phyloP scores from a whole-genome alignment of 2,888 invertebrate genomes.

The Diarsia rubi region DNA sequence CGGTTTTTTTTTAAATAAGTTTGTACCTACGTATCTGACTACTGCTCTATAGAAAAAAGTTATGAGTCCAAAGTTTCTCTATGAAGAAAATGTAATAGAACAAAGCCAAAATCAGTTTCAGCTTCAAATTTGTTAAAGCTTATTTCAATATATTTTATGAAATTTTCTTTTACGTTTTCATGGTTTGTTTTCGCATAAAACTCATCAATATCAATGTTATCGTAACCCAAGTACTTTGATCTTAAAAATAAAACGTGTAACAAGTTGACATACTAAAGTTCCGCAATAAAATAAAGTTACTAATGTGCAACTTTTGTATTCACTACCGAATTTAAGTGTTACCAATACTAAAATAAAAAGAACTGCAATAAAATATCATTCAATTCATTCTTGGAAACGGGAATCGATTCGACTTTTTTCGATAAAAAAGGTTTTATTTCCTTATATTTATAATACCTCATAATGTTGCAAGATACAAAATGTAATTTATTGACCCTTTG shows the following conservation, averaged over 20 bases:
- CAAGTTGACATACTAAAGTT: conserved; percentile 40
- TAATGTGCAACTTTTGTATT: conserved; percentile 42
- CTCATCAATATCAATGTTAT: conserved; percentile 15
- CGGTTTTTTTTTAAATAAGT: neutral
- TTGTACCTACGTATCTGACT: neutral
- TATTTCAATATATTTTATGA: neutral
- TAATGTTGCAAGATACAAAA: conserved; percentile 40
- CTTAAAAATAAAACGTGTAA: conserved; percentile 40
- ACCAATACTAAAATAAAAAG: conserved; percentile 44
- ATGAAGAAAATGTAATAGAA: neutral
- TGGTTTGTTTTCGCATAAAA: conserved; percentile 22
- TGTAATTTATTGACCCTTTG: conserved; percentile 49
- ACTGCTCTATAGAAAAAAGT: neutral
- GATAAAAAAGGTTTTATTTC: conserved; percentile 46
- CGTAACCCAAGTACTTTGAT: conserved; percentile 10
- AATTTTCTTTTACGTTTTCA: neutral
- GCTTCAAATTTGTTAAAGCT: neutral
- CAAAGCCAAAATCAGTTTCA: neutral
- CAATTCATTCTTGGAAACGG: conserved; percentile 47
- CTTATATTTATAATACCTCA: conserved; percentile 50
- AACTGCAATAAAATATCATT: conserved; percentile 44
- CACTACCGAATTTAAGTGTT: conserved; percentile 57
- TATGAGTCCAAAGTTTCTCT: neutral
- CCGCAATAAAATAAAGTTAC: conserved; percentile 57
- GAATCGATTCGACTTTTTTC: conserved; percentile 47